These are phyloP conservation scores for Hypotaenidia philippensis DNA, from an alignment of 2,797 vertebrate species.

Conservation along the genomic window DNA sequence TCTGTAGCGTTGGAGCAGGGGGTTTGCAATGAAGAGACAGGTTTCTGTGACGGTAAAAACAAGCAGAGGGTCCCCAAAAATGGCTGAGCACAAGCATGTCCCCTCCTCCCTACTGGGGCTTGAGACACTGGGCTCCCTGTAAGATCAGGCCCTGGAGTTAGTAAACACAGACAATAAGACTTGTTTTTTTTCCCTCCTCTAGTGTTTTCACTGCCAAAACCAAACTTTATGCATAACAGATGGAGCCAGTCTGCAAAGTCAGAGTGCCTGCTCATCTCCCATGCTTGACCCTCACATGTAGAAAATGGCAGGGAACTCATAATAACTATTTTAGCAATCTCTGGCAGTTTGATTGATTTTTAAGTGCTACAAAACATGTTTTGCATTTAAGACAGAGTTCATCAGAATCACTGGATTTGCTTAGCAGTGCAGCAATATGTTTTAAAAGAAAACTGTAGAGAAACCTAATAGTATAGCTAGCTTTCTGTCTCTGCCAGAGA, in stretches of 20 bases:
- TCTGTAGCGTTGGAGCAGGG: background rate
- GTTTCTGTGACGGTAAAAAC: background rate
- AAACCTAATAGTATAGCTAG: background rate
- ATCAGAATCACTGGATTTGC: background rate
- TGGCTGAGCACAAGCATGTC: background rate
- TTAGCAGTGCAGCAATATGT: background rate
- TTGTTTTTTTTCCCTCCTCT: background rate
- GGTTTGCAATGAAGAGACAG: background rate
- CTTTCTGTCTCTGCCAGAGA: background rate
- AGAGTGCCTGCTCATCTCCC: constrained; percentile 46
- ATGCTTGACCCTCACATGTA: constrained; percentile 22
- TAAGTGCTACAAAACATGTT: constrained; percentile 49
- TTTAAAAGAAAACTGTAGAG: constrained; percentile 24
- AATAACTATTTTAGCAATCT: constrained; percentile 34
- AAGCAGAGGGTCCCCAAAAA: background rate
- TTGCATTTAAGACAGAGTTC: constrained; percentile 22
- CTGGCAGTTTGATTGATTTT: constrained; percentile 32
- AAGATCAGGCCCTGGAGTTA: background rate
- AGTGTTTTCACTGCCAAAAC: constrained; percentile 42
- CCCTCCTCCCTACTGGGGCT: background rate
- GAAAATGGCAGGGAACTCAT: constrained; percentile 41
- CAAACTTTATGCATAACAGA: constrained; percentile 54
- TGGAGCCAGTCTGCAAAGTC: constrained; percentile 37
- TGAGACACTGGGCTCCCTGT: background rate
- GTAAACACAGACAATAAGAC: constrained; percentile 22